phyloP scores from a whole-genome alignment of 2,888 invertebrate species.

The Noctua janthe region DNA sequence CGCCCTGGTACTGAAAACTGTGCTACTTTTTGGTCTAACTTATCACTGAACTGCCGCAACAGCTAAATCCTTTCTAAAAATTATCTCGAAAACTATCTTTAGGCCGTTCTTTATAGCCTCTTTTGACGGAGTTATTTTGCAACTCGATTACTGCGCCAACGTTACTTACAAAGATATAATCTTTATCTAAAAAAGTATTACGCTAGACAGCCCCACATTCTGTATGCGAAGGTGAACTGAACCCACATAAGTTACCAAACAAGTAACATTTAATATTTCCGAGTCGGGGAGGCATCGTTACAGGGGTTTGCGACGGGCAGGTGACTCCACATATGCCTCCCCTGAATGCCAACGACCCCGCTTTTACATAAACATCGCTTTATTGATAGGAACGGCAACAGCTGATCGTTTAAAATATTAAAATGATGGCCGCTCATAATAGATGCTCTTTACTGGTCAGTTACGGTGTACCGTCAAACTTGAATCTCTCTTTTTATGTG shows the following conservation, averaged over 20 bases:
- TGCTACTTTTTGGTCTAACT: constrained; percentile 29
- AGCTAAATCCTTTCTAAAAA: constrained; percentile 34
- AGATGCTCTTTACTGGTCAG: constrained; percentile 34
- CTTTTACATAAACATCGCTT: constrained; percentile 71
- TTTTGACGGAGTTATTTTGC: constrained; percentile 21
- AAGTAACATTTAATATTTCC: constrained; percentile 89
- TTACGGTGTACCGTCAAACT: constrained; percentile 30
- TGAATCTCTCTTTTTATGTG: constrained; percentile 30
- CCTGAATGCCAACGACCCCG: constrained; percentile 87
- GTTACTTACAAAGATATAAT: constrained; percentile 56
- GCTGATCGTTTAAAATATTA: constrained; percentile 74
- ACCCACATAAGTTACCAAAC: constrained; percentile 80
- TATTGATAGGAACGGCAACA: constrained; percentile 69
- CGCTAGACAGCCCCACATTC: constrained; percentile 48
- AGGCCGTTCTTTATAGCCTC: constrained; percentile 25
- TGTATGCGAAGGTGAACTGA: constrained; percentile 68
- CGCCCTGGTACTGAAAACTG: constrained; percentile 29
- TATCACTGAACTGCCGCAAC: constrained; percentile 29
- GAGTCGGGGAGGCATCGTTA: constrained; percentile 75
- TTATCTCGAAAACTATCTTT: constrained; percentile 37
- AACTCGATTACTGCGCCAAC: constrained; percentile 34
- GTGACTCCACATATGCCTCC: constrained; percentile 88
- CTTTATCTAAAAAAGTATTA: constrained; percentile 56
- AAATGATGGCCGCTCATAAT: constrained; percentile 42
- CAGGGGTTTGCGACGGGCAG: constrained; percentile 80